Evolutionary conservation across 2,113 vertebrate genomes (phyloP).

Genomic region (Phaethornis superciliosus): DNA sequence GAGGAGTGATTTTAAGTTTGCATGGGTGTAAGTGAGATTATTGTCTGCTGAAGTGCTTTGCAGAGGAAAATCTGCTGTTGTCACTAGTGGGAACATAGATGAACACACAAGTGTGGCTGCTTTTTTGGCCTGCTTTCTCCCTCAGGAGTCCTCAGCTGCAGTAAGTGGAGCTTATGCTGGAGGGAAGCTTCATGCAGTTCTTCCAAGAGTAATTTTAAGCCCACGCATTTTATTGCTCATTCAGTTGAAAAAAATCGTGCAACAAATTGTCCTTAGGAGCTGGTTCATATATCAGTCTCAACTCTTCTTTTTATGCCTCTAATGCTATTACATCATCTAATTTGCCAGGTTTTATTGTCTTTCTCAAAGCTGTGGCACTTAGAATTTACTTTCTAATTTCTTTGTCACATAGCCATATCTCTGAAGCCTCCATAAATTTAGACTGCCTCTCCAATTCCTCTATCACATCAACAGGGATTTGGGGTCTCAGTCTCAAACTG

Average conservation of each 20-base stretch:
- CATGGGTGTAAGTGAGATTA: background rate
- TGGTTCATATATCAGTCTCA: background rate
- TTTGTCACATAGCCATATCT: background rate
- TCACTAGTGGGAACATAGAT: background rate
- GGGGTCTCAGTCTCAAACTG: background rate
- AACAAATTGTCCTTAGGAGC: background rate
- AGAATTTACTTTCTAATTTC: background rate
- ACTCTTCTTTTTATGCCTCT: background rate
- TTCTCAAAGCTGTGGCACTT: background rate
- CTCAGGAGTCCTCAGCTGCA: background rate
- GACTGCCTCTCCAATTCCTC: background rate
- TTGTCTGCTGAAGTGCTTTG: background rate
- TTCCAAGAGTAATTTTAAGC: background rate
- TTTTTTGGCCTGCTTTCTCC: background rate
- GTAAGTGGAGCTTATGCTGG: background rate
- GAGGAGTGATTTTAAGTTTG: background rate
- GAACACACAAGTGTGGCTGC: background rate
- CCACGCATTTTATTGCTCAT: background rate
- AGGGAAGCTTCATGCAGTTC: background rate
- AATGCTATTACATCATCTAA: background rate
- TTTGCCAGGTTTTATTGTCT: background rate
- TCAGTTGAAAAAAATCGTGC: background rate
- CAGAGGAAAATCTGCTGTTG: background rate
- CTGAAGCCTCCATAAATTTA: background rate
- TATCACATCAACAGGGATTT: background rate